These are phyloP conservation scores for Chascanopsetta lugubris DNA, from an alignment of 2,113 vertebrate genomes.

Conservation along the genomic window DNA sequence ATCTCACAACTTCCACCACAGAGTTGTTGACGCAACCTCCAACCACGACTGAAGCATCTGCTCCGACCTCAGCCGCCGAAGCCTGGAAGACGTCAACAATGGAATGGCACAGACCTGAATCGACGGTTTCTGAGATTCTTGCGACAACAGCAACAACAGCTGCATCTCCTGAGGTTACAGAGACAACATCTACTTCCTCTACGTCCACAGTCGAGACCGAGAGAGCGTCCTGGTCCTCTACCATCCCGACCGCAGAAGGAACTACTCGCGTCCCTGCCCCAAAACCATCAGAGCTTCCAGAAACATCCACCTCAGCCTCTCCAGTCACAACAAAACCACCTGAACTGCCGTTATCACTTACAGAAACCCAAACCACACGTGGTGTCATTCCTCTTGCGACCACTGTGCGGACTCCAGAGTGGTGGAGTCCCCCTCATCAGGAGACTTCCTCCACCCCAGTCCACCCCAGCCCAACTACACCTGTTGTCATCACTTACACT, in stretches of 20 bases:
- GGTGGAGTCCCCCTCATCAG: slow-evolving; percentile 42
- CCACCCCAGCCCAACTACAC: slow-evolving; percentile 51
- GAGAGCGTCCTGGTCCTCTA: slow-evolving; percentile 59
- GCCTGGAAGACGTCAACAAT: slow-evolving; percentile 55
- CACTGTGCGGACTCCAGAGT: slow-evolving; percentile 35
- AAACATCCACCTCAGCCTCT: slow-evolving; percentile 42
- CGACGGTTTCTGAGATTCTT: slow-evolving; percentile 37
- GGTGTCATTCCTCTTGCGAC: slow-evolving; percentile 30
- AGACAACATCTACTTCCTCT: slow-evolving; percentile 33
- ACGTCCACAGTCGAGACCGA: slow-evolving; percentile 44
- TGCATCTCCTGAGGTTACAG: slow-evolving; percentile 29
- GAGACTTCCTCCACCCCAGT: slow-evolving; percentile 41
- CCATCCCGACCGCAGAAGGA: slow-evolving; percentile 41
- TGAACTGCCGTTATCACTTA: slow-evolving; percentile 11
- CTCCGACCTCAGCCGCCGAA: slow-evolving; percentile 51
- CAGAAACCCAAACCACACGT: slow-evolving; percentile 42
- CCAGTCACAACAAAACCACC: slow-evolving; percentile 43
- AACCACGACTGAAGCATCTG: slow-evolving; percentile 52
- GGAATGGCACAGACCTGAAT: slow-evolving; percentile 55
- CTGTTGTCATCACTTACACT: slow-evolving; percentile 33
- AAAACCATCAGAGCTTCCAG: slow-evolving; percentile 40
- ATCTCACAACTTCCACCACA: slow-evolving; percentile 45
- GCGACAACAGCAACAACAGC: slow-evolving; percentile 21
- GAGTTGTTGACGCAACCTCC: slow-evolving; percentile 22
- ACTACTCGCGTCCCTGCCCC: slow-evolving; percentile 42